phyloP scores from a whole-genome alignment of 2,113 vertebrate species.

The Peromyscus californicus region DNA sequence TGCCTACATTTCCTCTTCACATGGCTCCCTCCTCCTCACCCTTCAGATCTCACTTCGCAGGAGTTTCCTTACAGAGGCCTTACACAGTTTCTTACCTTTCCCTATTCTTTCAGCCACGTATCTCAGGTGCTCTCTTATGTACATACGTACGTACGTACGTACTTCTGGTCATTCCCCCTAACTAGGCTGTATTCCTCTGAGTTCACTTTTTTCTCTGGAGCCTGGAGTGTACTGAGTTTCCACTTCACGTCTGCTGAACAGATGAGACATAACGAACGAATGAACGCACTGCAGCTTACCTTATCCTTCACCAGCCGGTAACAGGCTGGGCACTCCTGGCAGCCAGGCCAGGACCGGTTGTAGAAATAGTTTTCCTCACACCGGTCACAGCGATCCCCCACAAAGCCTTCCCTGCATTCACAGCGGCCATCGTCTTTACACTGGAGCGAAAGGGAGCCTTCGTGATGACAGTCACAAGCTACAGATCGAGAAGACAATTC shows the following conservation, averaged over 20 bases:
- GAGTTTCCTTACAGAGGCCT: neutral
- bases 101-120: neutral
- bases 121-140: neutral
- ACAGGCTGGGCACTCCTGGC: slow-evolving; percentile 97
- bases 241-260: neutral
- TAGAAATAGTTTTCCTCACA: slow-evolving; percentile 99
- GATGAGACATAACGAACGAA: neutral
- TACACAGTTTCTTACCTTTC: neutral
- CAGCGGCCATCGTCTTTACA: slow-evolving; percentile 94
- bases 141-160: neutral
- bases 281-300: slow-evolving; percentile 83
- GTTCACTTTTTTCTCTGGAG: neutral
- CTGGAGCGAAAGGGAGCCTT: slow-evolving; percentile 93
- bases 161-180: neutral
- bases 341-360: slow-evolving; percentile 95
- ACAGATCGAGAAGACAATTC: slow-evolving; percentile 24
- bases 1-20: neutral
- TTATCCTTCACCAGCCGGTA: slow-evolving; percentile 97
- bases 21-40: neutral
- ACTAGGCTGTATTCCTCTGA: neutral
- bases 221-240: neutral
- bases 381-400: slow-evolving; percentile 96
- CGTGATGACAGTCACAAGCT: slow-evolving; percentile 97
- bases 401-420: slow-evolving; percentile 94
- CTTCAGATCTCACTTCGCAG: neutral